Evolutionary conservation across 2,113 vertebrate species (phyloP), one percentile per base, ranked within the genome.

Genomic region (Heterotis niloticus): DNA sequence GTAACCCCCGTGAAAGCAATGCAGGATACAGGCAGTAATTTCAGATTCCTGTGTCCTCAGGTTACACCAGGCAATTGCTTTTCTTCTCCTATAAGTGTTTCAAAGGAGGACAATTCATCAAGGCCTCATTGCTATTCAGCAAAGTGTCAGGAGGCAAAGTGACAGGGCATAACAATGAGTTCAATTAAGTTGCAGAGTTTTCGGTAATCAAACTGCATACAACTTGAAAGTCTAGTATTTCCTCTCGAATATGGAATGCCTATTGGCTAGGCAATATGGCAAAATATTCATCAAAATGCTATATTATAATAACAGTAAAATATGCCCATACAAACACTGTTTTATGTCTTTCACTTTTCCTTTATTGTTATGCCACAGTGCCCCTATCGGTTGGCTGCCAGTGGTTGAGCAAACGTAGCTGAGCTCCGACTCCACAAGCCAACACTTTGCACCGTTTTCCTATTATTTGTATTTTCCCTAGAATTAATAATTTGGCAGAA

Each of bases 151-250:
- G 82, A 82, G 82, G 79, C 83, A 85, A 86, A 89, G 85, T 89
- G 86, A 88, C 86, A 82, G 84, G 64, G 83, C 88, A 90, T 90
- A 87, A 86, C 87, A 90, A 91, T 86, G 85, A 82, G n/a, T 28
- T 54, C 62, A 77, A 79, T 82, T 79, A 79, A 73, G 78, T 65
- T 28, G 78, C 24, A 51, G 34, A 67, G 78, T 79, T 90, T 86
- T 86, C n/a, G 5, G 81, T 86, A 88, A 90, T 90, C 87, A 86
- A 84, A 82, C 57, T 81, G 80, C 86, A 85, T 80, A 71, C 73
- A 52, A 26, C 72, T 29, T 28, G 73, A 76, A 28, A 69, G 56
- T 64, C 57, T 52, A 29, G 26, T 78, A 80, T 81, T 82, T 82
- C 86, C 77, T 71, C 65, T 83, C 66, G 76, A 87, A 87, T 87